Evolutionary conservation across 2,888 invertebrate genomes (phyloP).

Genomic region (Agrenia bidenticulata): DNA sequence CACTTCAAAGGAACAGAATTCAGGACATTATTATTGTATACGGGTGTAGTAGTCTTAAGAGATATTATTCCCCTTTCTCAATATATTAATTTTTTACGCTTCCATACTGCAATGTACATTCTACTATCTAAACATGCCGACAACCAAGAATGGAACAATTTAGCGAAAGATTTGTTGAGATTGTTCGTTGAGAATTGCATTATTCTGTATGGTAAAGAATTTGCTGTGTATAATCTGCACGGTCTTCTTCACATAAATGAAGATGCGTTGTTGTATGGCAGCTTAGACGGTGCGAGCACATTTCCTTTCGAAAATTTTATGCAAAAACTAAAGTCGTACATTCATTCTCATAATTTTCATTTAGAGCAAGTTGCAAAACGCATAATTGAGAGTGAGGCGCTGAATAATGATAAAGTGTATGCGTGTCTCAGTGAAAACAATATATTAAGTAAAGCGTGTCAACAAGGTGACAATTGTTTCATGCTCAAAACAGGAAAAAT

Average conservation of each 20-base stretch:
- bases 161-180: slow-evolving; percentile 44
- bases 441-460: neutral
- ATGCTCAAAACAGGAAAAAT: neutral
- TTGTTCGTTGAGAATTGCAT: slow-evolving; percentile 53
- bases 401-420: neutral
- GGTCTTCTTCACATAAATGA: slow-evolving; percentile 55
- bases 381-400: slow-evolving; percentile 11
- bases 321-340: slow-evolving; percentile 43
- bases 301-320: slow-evolving; percentile 56
- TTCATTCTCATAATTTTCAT: slow-evolving; percentile 34
- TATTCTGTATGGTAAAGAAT: slow-evolving; percentile 54
- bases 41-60: slow-evolving; percentile 47
- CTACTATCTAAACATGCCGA: neutral
- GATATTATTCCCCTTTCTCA: slow-evolving; percentile 23
- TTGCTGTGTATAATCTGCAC: slow-evolving; percentile 56
- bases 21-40: slow-evolving; percentile 48
- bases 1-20: slow-evolving; percentile 53
- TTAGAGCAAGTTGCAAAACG: slow-evolving; percentile 40
- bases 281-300: slow-evolving; percentile 54
- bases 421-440: neutral
- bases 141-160: slow-evolving; percentile 28
- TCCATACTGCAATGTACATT: neutral
- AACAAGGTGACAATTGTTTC: neutral
- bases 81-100: slow-evolving; percentile 16
- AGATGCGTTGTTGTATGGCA: slow-evolving; percentile 54